A percentile compares a stretch with the other conserved stretches of the same genome.
These are phyloP conservation scores for Diploptera punctata DNA, from an alignment of 2,888 invertebrate genomes.

Conservation along the genomic window DNA sequence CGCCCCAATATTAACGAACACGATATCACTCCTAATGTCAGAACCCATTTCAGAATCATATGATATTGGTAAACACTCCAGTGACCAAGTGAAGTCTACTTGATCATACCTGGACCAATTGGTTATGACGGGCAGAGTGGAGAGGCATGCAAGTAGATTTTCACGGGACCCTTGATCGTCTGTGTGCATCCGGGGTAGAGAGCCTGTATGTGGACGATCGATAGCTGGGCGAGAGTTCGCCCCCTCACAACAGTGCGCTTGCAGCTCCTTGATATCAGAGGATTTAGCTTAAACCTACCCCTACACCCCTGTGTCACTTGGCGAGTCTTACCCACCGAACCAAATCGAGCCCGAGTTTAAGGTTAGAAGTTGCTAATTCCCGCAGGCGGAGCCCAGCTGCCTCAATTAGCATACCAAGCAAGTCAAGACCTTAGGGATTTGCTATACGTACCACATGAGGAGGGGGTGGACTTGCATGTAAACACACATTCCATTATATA, in stretches of 20 bases:
- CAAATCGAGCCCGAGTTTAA: slow-evolving; percentile 27
- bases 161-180: slow-evolving; percentile 18
- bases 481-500: too few relatives aligned
- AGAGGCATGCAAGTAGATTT: slow-evolving; percentile 13
- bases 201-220: slow-evolving; percentile 19
- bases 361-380: slow-evolving; percentile 30
- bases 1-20: too few relatives aligned
- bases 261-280: slow-evolving; percentile 28
- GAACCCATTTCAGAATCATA: too few relatives aligned
- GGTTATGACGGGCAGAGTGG: too few relatives aligned
- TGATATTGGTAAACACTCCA: too few relatives aligned
- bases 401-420: slow-evolving; percentile 31
- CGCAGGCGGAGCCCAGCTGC: slow-evolving; percentile 18
- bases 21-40: too few relatives aligned
- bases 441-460: neutral
- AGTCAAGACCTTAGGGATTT: slow-evolving; percentile 18
- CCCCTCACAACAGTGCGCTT: slow-evolving; percentile 9
- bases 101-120: neutral
- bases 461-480: too few relatives aligned
- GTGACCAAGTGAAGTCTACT: too few relatives aligned
- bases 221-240: slow-evolving; percentile 12
- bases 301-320: slow-evolving; percentile 21
- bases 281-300: slow-evolving; percentile 21
- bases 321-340: slow-evolving; percentile 22
- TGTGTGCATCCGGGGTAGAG: slow-evolving; percentile 19